These are phyloP conservation scores for Kryphioiulus occultus DNA, from an alignment of 2,888 invertebrate genomes.

Conservation along the genomic window DNA sequence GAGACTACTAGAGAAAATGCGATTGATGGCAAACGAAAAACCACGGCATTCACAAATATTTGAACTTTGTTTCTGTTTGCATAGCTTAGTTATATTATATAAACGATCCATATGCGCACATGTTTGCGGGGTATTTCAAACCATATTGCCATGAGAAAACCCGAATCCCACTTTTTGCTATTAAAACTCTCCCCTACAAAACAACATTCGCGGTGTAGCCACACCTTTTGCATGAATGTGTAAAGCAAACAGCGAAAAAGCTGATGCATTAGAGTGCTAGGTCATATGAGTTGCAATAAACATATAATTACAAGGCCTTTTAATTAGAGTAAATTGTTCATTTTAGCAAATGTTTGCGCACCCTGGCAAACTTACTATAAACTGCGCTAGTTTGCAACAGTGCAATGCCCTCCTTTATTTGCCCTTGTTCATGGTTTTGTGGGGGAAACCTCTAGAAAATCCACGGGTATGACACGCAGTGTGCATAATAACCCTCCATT, in stretches of 20 bases:
- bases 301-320: conserved; percentile 9
- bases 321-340: conserved; percentile 31
- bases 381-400: background rate
- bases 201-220: background rate
- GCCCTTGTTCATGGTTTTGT: too few relatives aligned
- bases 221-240: conserved; percentile 18
- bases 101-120: background rate
- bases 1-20: background rate
- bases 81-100: background rate
- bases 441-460: too few relatives aligned
- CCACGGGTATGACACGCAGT: too few relatives aligned
- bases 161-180: background rate
- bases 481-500: too few relatives aligned
- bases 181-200: background rate
- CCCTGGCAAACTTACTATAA: background rate
- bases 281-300: background rate
- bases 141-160: background rate
- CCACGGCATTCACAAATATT: background rate
- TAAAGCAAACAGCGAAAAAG: conserved; percentile 1
- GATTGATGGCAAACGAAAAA: background rate
- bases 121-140: background rate
- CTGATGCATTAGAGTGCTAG: conserved; percentile 4
- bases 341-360: conserved; percentile 19
- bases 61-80: conserved; percentile 18
- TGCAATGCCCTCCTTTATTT: background rate